These are phyloP conservation scores for Paradoxurus hermaphroditus DNA, from an alignment of 2,113 vertebrate genomes.

Conservation along the genomic window DNA sequence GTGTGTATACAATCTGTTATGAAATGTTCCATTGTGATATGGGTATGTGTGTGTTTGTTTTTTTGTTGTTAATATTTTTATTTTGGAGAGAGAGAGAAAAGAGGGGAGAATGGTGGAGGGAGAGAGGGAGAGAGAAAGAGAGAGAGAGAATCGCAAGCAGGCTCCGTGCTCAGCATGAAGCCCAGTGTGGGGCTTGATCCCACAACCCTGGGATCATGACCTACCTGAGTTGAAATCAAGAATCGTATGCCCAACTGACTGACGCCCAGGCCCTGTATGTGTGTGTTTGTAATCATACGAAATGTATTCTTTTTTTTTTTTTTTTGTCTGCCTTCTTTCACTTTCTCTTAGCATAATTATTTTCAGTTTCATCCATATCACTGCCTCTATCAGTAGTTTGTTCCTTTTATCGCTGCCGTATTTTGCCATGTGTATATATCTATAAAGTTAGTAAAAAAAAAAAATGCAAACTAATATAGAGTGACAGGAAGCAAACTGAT, in stretches of 20 bases:
- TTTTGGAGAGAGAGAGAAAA: too few relatives aligned
- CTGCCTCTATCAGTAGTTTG: background rate
- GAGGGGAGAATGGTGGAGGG: too few relatives aligned
- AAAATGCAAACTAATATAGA: background rate
- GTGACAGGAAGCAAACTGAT: background rate
- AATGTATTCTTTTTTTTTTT: too few relatives aligned
- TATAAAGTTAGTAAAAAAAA: background rate
- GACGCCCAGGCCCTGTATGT: background rate
- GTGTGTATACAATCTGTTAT: background rate
- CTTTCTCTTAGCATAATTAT: background rate
- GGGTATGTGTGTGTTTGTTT: background rate
- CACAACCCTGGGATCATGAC: too few relatives aligned
- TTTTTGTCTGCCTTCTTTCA: too few relatives aligned
- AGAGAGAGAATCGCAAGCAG: too few relatives aligned
- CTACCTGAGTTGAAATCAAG: background rate
- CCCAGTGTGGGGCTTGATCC: too few relatives aligned
- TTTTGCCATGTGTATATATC: background rate
- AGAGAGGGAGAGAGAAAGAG: too few relatives aligned
- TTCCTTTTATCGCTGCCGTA: background rate
- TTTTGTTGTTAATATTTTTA: too few relatives aligned
- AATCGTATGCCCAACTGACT: background rate
- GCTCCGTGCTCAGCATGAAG: too few relatives aligned
- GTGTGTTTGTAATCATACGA: too few relatives aligned
- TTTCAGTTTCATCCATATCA: background rate
- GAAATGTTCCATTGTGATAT: background rate